A percentile compares a stretch with the other conserved stretches of the same genome.
Evolutionary conservation across 2,888 invertebrate species (phyloP).

Genomic region (Drosophila emarginata): DNA sequence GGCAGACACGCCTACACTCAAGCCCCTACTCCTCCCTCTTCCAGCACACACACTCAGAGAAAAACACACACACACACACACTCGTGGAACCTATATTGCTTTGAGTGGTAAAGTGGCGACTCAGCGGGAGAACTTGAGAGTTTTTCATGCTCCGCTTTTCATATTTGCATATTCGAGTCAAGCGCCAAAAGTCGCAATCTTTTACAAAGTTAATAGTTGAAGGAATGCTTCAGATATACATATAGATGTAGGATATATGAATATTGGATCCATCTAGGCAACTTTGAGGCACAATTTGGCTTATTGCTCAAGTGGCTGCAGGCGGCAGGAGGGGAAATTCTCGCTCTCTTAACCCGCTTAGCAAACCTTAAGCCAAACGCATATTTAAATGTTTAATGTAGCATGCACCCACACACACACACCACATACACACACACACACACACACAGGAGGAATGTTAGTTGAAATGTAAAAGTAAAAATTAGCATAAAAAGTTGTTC

Average conservation of each 20-base stretch:
- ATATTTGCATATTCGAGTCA: conserved; percentile 59
- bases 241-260: not conserved
- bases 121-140: conserved; percentile 51
- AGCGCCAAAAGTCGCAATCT: conserved; percentile 58
- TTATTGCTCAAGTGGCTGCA: conserved; percentile 32
- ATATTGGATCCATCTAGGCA: not conserved
- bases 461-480: conserved; percentile 35
- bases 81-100: conserved; percentile 5
- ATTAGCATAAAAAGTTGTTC: conserved; percentile 74
- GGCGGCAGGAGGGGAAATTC: not conserved
- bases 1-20: conserved; percentile 40
- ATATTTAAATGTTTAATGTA: conserved; percentile 70
- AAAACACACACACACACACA: conserved; percentile 1
- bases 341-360: conserved; percentile 49
- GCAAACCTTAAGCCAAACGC: conserved; percentile 39
- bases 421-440: conserved; percentile 2
- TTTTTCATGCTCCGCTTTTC: conserved; percentile 50
- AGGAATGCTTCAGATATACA: conserved; percentile 47
- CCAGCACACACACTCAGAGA: not conserved
- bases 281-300: conserved; percentile 31
- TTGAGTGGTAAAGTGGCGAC: conserved; percentile 50
- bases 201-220: conserved; percentile 63
- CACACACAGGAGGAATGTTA: not conserved
- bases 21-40: conserved; percentile 10
- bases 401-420: conserved; percentile 35